A percentile compares a stretch with the other conserved stretches of the same genome.
Evolutionary conservation across 2,888 invertebrate species (phyloP).

Genomic region (Eristalinus sepulchralis): DNA sequence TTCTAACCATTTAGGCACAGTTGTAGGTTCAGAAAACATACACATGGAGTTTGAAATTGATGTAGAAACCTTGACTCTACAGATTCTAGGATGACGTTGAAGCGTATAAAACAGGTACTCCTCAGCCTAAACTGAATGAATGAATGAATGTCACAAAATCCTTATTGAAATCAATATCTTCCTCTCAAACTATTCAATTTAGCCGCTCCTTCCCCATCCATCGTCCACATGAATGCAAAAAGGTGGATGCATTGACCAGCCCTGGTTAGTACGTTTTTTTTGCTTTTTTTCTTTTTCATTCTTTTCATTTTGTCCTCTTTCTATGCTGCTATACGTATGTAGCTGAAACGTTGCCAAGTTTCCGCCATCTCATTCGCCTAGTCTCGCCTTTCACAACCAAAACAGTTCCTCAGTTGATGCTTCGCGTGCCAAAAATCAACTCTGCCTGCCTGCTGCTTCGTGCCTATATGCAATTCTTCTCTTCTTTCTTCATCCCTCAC

Average conservation of each 20-base stretch:
- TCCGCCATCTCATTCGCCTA: background rate
- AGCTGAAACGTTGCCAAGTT: conserved; percentile 48
- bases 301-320: background rate
- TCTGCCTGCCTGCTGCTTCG: background rate
- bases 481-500: background rate
- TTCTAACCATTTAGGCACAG: too few species aligned
- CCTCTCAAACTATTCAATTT: background rate
- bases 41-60: too few species aligned
- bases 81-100: too few species aligned
- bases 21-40: too few species aligned
- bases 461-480: conserved; percentile 17
- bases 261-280: background rate
- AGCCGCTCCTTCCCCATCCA: background rate
- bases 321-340: background rate
- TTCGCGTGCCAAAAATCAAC: conserved; percentile 9
- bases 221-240: background rate
- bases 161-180: too few species aligned
- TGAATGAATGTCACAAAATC: too few species aligned
- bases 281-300: too few species aligned
- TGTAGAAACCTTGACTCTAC: too few species aligned
- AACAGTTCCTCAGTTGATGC: conserved; percentile 40
- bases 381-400: conserved; percentile 52
- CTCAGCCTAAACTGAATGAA: too few species aligned
- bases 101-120: too few species aligned
- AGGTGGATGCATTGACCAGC: background rate